phyloP scores from a whole-genome alignment of 1,140 invertebrate species.

The Hyles euphorbiae region DNA sequence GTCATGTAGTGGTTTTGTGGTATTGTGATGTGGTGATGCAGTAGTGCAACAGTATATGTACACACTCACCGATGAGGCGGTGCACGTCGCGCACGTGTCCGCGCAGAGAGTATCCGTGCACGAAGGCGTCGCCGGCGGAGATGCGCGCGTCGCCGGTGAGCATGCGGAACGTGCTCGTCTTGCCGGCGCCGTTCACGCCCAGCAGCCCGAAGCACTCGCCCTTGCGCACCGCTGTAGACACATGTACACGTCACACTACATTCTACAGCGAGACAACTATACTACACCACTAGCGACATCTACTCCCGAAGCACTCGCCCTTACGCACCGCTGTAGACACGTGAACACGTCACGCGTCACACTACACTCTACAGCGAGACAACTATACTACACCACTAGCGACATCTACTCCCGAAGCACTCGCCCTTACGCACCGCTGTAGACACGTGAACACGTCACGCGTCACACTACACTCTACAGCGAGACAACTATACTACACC shows the following conservation, averaged over 20 bases:
- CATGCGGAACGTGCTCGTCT: slow-evolving; percentile 93
- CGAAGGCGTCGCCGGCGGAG: slow-evolving; percentile 66
- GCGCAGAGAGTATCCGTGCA: slow-evolving; percentile 74
- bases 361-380: too few species aligned
- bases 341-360: background rate
- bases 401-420: too few species aligned
- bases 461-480: too few species aligned
- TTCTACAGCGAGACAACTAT: too few species aligned
- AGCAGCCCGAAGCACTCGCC: slow-evolving; percentile 92
- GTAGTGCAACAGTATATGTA: background rate
- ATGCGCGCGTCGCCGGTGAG: slow-evolving; percentile 87
- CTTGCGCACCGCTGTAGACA: slow-evolving; percentile 44
- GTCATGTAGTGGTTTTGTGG: background rate
- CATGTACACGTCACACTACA: background rate
- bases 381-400: too few species aligned
- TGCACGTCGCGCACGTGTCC: slow-evolving; percentile 75
- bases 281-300: background rate
- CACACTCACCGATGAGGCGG: slow-evolving; percentile 68
- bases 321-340: background rate
- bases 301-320: slow-evolving; percentile 61
- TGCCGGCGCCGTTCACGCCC: slow-evolving; percentile 90
- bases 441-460: background rate
- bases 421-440: background rate
- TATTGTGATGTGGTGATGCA: background rate
- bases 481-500: background rate